These are phyloP conservation scores for Acronicta aceris DNA, from an alignment of 2,888 invertebrate species.

Conservation along the genomic window DNA sequence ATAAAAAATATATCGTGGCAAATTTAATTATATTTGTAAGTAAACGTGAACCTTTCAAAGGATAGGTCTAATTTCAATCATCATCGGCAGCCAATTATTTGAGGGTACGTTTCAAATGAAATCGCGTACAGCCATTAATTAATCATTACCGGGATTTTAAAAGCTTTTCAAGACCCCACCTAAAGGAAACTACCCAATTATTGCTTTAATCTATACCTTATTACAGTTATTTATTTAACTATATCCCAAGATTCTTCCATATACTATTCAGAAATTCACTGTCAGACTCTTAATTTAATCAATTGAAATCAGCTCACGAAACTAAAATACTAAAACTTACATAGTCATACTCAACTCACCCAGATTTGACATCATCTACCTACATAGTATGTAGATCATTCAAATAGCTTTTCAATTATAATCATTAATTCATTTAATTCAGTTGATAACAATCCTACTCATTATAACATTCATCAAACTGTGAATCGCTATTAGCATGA, in stretches of 20 bases:
- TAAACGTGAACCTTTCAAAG: no score
- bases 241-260: background rate
- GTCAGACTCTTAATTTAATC: conserved; percentile 22
- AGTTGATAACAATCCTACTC: conserved; percentile 10
- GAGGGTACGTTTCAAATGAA: no score
- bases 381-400: conserved; percentile 50
- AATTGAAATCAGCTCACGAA: conserved; percentile 24
- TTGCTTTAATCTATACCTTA: conserved; percentile 4
- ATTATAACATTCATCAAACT: conserved; percentile 11
- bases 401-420: conserved; percentile 9
- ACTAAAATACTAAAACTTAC: conserved; percentile 15
- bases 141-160: no score
- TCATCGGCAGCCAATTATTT: no score
- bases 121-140: no score
- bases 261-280: conserved; percentile 1
- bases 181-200: conserved; percentile 7
- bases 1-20: no score
- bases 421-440: conserved; percentile 30
- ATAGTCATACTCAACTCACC: conserved; percentile 27
- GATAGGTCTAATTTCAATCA: no score
- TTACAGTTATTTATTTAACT: conserved; percentile 2
- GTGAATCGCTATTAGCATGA: conserved; percentile 30
- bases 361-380: conserved; percentile 38
- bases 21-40: no score
- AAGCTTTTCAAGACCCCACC: no score